Conservation (phyloP, 2,113 vertebrate species). For the Taurulus bubalis region DNA sequence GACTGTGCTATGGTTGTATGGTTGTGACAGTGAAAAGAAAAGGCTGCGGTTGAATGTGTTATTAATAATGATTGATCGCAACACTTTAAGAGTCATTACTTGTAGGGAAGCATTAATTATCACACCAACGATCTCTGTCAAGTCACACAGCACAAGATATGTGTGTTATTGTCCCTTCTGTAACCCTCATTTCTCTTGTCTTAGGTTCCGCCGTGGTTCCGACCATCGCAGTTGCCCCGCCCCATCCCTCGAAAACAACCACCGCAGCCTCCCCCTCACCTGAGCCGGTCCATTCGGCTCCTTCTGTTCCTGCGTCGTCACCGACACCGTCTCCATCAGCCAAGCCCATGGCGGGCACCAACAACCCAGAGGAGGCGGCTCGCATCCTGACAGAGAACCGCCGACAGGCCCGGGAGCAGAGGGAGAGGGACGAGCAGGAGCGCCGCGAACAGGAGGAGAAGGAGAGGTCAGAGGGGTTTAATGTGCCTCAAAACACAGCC, state of each 20-base stretch:
- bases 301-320: constrained; percentile 33
- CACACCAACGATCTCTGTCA: background rate
- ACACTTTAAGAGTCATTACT: constrained; percentile 5
- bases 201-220: constrained; percentile 71
- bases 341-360: constrained; percentile 92
- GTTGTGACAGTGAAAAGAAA: background rate
- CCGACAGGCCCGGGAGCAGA: constrained; percentile 92
- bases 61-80: background rate
- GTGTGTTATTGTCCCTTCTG: background rate
- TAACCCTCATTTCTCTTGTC: background rate
- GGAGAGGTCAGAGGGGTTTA: constrained; percentile 86
- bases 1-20: constrained; percentile 9
- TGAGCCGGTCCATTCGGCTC: constrained; percentile 22
- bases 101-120: background rate
- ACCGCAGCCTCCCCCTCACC: constrained; percentile 35
- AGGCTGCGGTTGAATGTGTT: background rate
- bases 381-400: constrained; percentile 92
- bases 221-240: constrained; percentile 49
- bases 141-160: background rate
- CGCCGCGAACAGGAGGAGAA: constrained; percentile 88
- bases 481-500: constrained; percentile 1
- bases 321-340: constrained; percentile 73
- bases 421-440: constrained; percentile 93
- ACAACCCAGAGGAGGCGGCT: constrained; percentile 91
- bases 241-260: constrained; percentile 40